These are phyloP conservation scores for Caenorhabditis imperialis DNA, from an alignment of 2,888 invertebrate genomes.

Conservation along the genomic window DNA sequence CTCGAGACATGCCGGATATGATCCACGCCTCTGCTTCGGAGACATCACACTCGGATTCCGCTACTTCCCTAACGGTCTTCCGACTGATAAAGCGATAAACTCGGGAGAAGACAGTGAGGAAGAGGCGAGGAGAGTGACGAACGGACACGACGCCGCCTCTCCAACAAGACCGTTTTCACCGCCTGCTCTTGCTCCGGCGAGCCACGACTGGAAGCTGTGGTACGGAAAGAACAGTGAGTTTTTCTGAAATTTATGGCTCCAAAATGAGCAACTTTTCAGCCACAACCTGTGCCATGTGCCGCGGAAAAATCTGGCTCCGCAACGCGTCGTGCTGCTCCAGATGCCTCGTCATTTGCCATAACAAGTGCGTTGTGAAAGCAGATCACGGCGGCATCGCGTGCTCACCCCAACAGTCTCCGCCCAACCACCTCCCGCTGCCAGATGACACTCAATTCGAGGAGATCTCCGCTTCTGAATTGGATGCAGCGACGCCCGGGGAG, in stretches of 20 bases:
- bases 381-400: conserved; percentile 55
- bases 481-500: conserved; percentile 7
- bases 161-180: conserved; percentile 46
- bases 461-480: conserved; percentile 21
- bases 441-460: conserved; percentile 64
- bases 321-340: conserved; percentile 92
- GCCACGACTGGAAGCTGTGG: conserved; percentile 61
- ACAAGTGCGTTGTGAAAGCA: conserved; percentile 86
- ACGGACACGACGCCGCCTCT: conserved; percentile 20
- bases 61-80: conserved; percentile 68
- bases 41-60: conserved; percentile 88
- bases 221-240: conserved; percentile 43
- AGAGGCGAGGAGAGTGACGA: conserved; percentile 9
- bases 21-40: conserved; percentile 91
- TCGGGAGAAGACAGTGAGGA: conserved; percentile 53
- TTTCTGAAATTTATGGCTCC: no score
- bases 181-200: conserved; percentile 31
- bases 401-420: conserved; percentile 25
- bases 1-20: conserved; percentile 86
- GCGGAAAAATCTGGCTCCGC: conserved; percentile 91
- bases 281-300: conserved; percentile 69
- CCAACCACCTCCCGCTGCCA: conserved; percentile 13
- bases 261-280: conserved; percentile 35
- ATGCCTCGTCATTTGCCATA: conserved; percentile 93
- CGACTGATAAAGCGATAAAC: conserved; percentile 54